Evolutionary conservation across 2,888 invertebrate species (phyloP), one percentile per base, ranked within the genome.

Genomic region (Hirtodrosophila trivittata): DNA sequence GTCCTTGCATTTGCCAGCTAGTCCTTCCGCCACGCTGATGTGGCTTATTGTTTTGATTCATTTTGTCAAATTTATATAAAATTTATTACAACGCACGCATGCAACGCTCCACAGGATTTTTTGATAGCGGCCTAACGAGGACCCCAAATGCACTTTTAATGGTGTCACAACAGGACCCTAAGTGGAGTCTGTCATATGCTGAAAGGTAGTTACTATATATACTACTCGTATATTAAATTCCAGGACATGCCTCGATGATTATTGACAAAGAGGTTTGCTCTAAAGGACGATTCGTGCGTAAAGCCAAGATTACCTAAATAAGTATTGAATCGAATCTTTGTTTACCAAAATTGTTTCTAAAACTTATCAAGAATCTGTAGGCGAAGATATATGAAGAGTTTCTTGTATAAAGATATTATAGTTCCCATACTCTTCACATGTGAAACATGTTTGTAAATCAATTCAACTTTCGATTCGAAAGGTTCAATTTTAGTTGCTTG

Each of bases 11-110:
- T 63, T 30, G 26, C 6, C 12, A 46, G 63, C 59, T 62, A 56
- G 57, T 66, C 39, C 46, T 45, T 37, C 28, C 37, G 35, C 50
- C 10, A 13, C 16, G 16, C 28, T 35, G 14, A 49, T n/a, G n/a
- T 1, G 33, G 45, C 35, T 32, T 32, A 81, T 82, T 87, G 86
- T 87, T 87, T 62, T 87, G 87, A 83, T 81, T 74, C 81, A 77
- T 57, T 81, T 82, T 86, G 87, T 86, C 87, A 85, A 83, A 87
- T 87, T 87, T 84, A 84, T 87, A 86, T 87, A 82, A 84, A 85
- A 87, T 87, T 85, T 87, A 85, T 87, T 85, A 64, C 68, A 66
- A 49, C 69, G 55, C 83, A 83, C 80, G 83, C 21, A 59, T 16
- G 30, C 46, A 35, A 54, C 56, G 50, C 32, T 21, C 37, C 50